Conservation (phyloP, 2,113 vertebrate genomes). For the Orthochromis indermauri region DNA sequence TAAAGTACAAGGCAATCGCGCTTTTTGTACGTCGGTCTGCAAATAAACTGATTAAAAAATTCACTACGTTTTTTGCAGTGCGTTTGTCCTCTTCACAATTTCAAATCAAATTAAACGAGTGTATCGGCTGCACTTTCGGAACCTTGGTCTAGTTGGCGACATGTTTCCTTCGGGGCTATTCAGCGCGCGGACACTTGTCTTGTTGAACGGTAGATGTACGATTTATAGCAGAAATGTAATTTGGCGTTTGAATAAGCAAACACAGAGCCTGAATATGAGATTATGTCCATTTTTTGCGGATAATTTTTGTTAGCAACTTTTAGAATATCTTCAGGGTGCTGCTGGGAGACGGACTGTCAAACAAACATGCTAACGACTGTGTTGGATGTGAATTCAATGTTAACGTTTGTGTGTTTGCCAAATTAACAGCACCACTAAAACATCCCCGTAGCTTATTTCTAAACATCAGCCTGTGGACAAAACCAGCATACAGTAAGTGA, state of each 20-base stretch:
- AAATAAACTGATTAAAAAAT: neutral
- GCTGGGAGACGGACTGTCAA: neutral
- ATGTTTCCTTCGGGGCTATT: constrained; percentile 1
- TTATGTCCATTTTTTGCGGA: fast-evolving
- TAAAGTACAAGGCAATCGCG: neutral
- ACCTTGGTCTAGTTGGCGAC: neutral
- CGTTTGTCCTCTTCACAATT: fast-evolving
- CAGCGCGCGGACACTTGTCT: neutral
- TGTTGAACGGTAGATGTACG: neutral
- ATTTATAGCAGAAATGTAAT: neutral
- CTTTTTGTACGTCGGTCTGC: neutral
- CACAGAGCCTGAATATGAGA: neutral
- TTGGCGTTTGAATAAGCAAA: neutral
- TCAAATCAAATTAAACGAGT: neutral
- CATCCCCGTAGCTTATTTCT: neutral
- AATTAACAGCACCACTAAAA: neutral
- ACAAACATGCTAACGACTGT: constrained; percentile 2
- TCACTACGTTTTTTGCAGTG: neutral
- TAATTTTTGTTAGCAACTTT: neutral
- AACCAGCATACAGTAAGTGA: constrained; percentile 30
- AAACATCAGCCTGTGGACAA: neutral
- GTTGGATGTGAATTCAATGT: neutral
- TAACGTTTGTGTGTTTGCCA: neutral
- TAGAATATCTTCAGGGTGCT: neutral
- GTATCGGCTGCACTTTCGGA: neutral